phyloP scores from a whole-genome alignment of 2,797 vertebrate genomes.

The Trachurus trachurus region DNA sequence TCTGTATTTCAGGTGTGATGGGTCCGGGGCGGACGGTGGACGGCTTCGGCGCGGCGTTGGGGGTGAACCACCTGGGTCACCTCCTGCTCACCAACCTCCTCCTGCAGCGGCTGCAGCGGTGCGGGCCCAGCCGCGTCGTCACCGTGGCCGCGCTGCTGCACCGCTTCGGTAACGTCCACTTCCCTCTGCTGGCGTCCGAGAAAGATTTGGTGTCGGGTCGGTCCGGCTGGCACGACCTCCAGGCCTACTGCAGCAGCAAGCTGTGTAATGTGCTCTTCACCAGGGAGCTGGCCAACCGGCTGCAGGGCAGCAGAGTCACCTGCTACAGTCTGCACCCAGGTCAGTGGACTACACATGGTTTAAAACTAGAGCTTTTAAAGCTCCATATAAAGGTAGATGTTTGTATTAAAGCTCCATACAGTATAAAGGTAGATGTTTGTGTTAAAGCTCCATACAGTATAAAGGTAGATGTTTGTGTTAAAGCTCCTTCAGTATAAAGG shows the following conservation, averaged over 20 bases:
- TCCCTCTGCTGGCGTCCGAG: slow-evolving; percentile 77
- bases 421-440: no score
- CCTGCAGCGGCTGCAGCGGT: slow-evolving; percentile 87
- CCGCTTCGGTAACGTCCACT: slow-evolving; percentile 82
- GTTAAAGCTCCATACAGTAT: no score
- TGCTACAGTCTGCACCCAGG: slow-evolving; percentile 94
- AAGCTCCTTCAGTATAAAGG: no score
- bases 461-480: no score
- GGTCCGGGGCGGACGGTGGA: slow-evolving; percentile 85
- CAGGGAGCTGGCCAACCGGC: slow-evolving; percentile 89
- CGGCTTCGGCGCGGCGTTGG: slow-evolving; percentile 88
- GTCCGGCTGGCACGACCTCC: slow-evolving; percentile 74
- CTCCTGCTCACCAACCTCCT: slow-evolving; percentile 93
- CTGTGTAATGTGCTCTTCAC: slow-evolving; percentile 93
- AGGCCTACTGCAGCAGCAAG: slow-evolving; percentile 92
- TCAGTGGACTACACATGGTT: no score
- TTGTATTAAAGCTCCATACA: no score
- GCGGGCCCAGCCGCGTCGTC: slow-evolving; percentile 88
- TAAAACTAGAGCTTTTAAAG: no score
- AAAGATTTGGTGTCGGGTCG: slow-evolving; percentile 74
- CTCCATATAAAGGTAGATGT: no score
- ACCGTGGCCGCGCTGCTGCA: slow-evolving; percentile 88
- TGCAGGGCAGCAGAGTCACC: slow-evolving; percentile 89
- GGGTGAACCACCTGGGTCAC: slow-evolving; percentile 94
- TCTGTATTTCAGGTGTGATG: slow-evolving; percentile 81